These are phyloP conservation scores for Pristionchus exspectatus DNA, from an alignment of 2,888 invertebrate species.

Conservation along the genomic window DNA sequence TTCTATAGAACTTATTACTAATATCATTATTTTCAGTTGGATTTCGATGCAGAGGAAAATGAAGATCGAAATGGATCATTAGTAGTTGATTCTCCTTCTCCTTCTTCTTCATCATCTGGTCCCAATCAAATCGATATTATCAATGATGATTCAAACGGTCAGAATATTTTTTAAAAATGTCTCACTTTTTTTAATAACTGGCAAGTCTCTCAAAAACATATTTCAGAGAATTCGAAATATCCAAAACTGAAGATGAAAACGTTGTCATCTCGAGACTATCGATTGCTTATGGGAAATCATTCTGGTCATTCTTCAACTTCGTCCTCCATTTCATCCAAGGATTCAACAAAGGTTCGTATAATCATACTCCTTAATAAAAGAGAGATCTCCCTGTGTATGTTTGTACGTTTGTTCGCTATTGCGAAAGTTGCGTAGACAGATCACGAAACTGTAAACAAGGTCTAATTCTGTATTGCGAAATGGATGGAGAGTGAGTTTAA, in stretches of 20 bases:
- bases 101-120: slow-evolving; percentile 21
- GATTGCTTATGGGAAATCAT: neutral
- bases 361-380: too few species aligned
- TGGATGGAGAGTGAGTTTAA: too few species aligned
- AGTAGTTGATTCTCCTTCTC: slow-evolving; percentile 35
- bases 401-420: too few species aligned
- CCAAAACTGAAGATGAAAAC: slow-evolving; percentile 28
- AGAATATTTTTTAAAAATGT: neutral
- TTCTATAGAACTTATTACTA: too few species aligned
- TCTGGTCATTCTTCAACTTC: slow-evolving; percentile 18
- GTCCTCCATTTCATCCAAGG: neutral
- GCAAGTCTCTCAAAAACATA: neutral
- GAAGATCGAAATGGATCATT: neutral
- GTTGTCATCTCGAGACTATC: slow-evolving; percentile 25
- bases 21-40: neutral
- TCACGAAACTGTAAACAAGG: too few species aligned
- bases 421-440: too few species aligned
- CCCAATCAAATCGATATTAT: neutral
- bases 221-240: slow-evolving; percentile 1
- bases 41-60: neutral
- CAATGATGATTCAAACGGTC: neutral
- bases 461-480: too few species aligned
- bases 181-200: neutral
- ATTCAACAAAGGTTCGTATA: neutral
- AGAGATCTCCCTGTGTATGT: too few species aligned